phyloP scores from a whole-genome alignment of 2,113 vertebrate genomes.

The Psittacula cyanocephala region DNA sequence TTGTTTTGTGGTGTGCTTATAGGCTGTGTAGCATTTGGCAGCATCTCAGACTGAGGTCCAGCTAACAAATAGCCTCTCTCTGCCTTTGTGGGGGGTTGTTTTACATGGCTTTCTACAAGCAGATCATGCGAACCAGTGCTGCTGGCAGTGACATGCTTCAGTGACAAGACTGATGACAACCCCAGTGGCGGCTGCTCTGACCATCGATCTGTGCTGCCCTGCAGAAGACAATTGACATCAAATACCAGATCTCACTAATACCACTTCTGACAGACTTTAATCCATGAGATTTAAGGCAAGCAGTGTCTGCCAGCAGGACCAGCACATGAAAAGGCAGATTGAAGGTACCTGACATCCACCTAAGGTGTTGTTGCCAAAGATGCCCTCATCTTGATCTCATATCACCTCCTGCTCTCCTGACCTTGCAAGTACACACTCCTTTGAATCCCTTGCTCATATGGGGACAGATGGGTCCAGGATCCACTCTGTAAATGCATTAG shows the following conservation, averaged over 20 bases:
- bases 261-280: background rate
- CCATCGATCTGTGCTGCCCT: background rate
- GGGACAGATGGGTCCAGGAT: background rate
- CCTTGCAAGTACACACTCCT: accelerated
- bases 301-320: background rate
- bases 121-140: background rate
- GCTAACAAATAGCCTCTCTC: background rate
- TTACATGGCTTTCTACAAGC: background rate
- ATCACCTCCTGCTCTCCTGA: background rate
- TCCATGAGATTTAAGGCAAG: background rate
- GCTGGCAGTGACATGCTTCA: background rate
- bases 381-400: background rate
- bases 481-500: background rate
- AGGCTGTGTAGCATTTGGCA: background rate
- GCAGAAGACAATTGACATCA: background rate
- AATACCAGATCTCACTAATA: background rate
- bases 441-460: background rate
- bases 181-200: background rate
- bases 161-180: background rate
- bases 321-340: background rate
- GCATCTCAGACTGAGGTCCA: background rate
- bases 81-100: background rate
- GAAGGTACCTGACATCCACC: background rate
- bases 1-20: background rate
- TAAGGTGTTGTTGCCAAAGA: background rate